Conservation (phyloP, 2,888 invertebrate species). For the Aricia artaxerxes region DNA sequence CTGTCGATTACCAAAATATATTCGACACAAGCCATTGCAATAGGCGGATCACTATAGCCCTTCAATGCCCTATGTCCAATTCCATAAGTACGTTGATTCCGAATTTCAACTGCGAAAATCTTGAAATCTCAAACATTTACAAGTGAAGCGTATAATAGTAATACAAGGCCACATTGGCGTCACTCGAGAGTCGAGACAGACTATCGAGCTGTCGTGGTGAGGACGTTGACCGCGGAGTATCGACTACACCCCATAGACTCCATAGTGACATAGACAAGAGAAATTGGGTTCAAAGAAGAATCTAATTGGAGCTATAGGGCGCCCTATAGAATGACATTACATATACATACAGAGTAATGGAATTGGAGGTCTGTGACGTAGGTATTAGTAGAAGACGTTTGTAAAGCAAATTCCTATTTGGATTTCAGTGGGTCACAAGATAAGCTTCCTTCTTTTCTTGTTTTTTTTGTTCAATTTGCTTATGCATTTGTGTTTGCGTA, state of each 20-base stretch:
- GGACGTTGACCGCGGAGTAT: conserved; percentile 7
- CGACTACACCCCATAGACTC: background rate
- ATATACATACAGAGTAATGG: background rate
- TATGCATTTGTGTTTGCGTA: too few relatives aligned
- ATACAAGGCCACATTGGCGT: background rate
- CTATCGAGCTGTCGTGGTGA: background rate
- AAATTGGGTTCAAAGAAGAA: background rate
- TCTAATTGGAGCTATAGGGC: background rate
- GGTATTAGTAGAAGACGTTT: background rate
- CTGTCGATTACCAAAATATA: too few relatives aligned
- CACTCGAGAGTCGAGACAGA: background rate
- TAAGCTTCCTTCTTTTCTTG: too few relatives aligned
- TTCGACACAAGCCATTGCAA: too few relatives aligned
- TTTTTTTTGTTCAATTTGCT: too few relatives aligned
- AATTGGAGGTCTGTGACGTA: background rate
- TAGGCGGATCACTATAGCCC: too few relatives aligned
- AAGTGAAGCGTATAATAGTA: background rate
- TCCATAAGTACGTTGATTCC: too few relatives aligned
- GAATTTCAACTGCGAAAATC: background rate
- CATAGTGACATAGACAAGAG: background rate
- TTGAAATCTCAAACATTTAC: background rate
- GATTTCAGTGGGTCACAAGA: background rate
- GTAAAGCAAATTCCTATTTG: background rate
- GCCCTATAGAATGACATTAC: background rate
- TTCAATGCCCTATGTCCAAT: too few relatives aligned